Conservation (phyloP, 1,140 invertebrate genomes). For the Chrysomallon squamiferum region DNA sequence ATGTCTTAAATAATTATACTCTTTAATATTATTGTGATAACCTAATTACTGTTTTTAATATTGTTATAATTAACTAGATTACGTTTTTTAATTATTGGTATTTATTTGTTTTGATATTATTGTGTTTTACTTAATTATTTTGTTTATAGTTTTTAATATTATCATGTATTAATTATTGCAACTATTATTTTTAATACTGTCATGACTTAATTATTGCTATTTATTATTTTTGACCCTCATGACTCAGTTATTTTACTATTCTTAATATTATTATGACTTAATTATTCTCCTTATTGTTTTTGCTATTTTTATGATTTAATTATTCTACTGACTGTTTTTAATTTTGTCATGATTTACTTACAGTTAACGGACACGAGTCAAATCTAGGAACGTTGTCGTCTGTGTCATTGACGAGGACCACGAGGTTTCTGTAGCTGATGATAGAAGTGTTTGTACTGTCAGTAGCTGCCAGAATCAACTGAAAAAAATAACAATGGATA, state of each 20-base stretch:
- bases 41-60: not conserved
- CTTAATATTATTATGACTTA: too few species aligned
- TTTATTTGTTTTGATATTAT: not conserved
- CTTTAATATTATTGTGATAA: not conserved
- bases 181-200: too few species aligned
- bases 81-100: not conserved
- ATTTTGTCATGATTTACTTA: slow-evolving; percentile 12
- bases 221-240: too few species aligned
- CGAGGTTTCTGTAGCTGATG: slow-evolving; percentile 20
- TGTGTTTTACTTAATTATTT: not conserved
- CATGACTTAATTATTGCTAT: too few species aligned
- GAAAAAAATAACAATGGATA: slow-evolving; percentile 2
- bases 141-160: not conserved
- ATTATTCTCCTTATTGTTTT: too few species aligned
- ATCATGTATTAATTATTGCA: too few species aligned
- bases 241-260: too few species aligned
- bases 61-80: not conserved
- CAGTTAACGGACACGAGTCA: slow-evolving; percentile 20
- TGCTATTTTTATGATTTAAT: too few species aligned
- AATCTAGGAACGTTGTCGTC: slow-evolving; percentile 31
- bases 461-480: slow-evolving; percentile 31
- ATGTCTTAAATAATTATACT: not conserved
- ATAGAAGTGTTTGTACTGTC: slow-evolving; percentile 25
- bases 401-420: slow-evolving; percentile 19
- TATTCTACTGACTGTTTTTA: too few species aligned